phyloP scores from a whole-genome alignment of 2,113 vertebrate genomes.

The Choloepus hoffmanni region DNA sequence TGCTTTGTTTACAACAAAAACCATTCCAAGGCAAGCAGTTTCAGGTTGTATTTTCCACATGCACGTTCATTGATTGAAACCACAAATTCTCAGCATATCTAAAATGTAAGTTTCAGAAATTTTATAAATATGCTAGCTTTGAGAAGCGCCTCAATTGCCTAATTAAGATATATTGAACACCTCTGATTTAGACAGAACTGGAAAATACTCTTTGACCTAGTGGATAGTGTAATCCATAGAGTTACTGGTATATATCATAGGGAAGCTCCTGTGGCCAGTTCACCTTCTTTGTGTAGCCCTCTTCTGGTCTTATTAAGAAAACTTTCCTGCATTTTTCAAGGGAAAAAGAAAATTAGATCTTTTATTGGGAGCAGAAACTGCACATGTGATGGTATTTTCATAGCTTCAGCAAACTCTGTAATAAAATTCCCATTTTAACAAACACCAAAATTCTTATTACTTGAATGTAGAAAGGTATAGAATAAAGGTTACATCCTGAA shows the following conservation, averaged over 20 bases:
- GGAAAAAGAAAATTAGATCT: slow-evolving; percentile 4
- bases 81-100: slow-evolving; percentile 17
- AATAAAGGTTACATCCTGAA: slow-evolving; percentile 33
- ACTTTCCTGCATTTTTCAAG: slow-evolving; percentile 13
- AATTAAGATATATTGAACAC: background rate
- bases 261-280: background rate
- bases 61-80: background rate
- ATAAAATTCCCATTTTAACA: background rate
- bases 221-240: background rate
- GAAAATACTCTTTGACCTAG: background rate
- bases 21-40: slow-evolving; percentile 24
- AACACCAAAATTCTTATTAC: background rate
- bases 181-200: background rate
- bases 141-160: background rate
- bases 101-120: slow-evolving; percentile 42
- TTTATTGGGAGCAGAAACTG: background rate
- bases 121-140: slow-evolving; percentile 38
- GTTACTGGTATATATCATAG: background rate
- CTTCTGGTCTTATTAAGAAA: slow-evolving; percentile 52
- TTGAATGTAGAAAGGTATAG: slow-evolving; percentile 60
- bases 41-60: background rate
- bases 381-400: slow-evolving; percentile 10
- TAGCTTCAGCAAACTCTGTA: slow-evolving; percentile 48
- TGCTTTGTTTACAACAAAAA: slow-evolving; percentile 49
- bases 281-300: background rate